Percentiles rank a stretch among this genome's conserved stretches.
Evolutionary conservation across 2,113 vertebrate genomes (phyloP).

Genomic region (Micromys minutus): DNA sequence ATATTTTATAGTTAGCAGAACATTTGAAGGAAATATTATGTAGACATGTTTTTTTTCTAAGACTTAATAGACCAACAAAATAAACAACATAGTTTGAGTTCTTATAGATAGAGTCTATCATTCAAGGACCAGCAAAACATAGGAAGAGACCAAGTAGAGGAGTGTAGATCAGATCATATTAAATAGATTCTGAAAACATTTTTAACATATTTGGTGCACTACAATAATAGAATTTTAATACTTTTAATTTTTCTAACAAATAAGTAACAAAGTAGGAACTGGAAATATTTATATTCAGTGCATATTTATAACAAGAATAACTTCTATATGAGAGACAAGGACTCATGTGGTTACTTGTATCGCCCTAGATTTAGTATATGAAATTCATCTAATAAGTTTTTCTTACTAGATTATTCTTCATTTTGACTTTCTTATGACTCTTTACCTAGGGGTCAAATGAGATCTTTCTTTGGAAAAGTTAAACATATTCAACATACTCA

Average conservation of each 20-base stretch:
- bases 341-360: background rate
- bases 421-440: slow-evolving; percentile 72
- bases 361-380: background rate
- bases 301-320: slow-evolving; percentile 10
- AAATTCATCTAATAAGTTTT: slow-evolving; percentile 49
- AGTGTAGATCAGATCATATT: background rate
- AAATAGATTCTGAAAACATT: slow-evolving; percentile 43
- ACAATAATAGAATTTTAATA: background rate
- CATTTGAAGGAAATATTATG: background rate
- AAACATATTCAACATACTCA: slow-evolving; percentile 76
- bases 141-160: background rate
- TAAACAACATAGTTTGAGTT: background rate
- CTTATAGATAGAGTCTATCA: background rate
- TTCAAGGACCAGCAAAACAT: background rate
- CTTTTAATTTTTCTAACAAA: background rate
- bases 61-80: background rate
- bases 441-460: slow-evolving; percentile 51
- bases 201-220: background rate
- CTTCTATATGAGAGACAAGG: slow-evolving; percentile 3
- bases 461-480: slow-evolving; percentile 13
- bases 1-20: background rate
- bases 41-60: background rate
- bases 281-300: slow-evolving; percentile 20
- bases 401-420: slow-evolving; percentile 8
- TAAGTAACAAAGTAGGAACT: background rate